Conservation (phyloP, 2,797 vertebrate genomes). For the Cynopterus sphinx region DNA sequence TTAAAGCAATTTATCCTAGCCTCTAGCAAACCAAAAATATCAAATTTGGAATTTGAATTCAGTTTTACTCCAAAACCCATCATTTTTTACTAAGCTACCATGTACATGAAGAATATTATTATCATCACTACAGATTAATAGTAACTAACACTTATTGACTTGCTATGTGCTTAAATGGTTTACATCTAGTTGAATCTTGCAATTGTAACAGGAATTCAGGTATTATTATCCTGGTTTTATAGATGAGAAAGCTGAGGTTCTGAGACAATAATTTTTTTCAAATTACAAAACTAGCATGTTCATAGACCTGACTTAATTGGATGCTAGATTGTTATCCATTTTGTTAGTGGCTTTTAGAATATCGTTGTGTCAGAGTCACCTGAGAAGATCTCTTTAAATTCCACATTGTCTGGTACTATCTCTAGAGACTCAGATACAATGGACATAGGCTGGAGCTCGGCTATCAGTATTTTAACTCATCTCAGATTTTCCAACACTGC, state of each 20-base stretch:
- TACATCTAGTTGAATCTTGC: background rate
- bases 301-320: background rate
- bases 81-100: background rate
- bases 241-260: background rate
- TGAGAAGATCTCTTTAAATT: background rate
- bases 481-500: background rate
- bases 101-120: background rate
- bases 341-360: background rate
- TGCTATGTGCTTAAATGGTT: background rate
- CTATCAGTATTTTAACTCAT: background rate
- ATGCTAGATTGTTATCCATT: background rate
- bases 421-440: background rate
- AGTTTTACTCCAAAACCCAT: background rate
- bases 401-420: background rate
- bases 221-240: background rate
- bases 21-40: background rate
- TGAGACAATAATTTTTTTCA: background rate
- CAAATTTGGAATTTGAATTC: conserved; percentile 6
- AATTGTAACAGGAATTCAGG: background rate
- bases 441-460: background rate
- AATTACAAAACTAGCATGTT: background rate
- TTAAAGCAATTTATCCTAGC: background rate
- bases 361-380: background rate
- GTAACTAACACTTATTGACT: background rate
- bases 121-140: background rate